Evolutionary conservation across 1,140 invertebrate genomes (phyloP), one percentile per base, ranked within the genome.

Genomic region (Eriosoma lanigerum): DNA sequence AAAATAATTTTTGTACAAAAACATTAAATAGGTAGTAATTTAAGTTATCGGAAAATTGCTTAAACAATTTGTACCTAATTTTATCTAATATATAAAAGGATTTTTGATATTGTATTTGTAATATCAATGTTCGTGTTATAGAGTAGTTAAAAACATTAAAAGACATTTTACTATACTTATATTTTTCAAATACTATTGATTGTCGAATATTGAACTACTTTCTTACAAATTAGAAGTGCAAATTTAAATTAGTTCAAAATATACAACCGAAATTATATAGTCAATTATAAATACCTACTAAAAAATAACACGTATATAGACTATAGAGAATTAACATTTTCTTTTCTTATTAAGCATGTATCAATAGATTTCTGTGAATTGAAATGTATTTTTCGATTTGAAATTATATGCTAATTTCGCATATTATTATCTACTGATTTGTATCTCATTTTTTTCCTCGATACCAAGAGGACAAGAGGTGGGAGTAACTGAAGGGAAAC

Each of bases 341-440:
- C n/a, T n/a, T n/a, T n/a, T n/a, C n/a, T n/a, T n/a, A n/a, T n/a
- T n/a, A n/a, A n/a, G n/a, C n/a, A n/a, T n/a, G 2, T 26, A 8
- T 68, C 15, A 17, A 48, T 68, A 46, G 0, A 48, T 68, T 68
- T 68, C 44, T 4, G 8, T 26, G 15, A 26, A 48, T 48, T 68
- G 5, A 4, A 46, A 24, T 68, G 15, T 10, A 44, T 21, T 48
- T 26, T 48, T 48, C 21, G 21, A 58, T 58, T 58, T 24, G 8
- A 26, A 68, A 48, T 26, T 17, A 66, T 46, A 66, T 46, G n/a
- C 38, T 21, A 46, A 66, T 66, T 66, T 66, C 21, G 12, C 0
- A 21, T 21, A 29, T 52, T 60, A 48, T 78, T 60, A 48, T 78
- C 62, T 19, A 58, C 56, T 26, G 75, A 78, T 78, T 62, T 48